A percentile compares a stretch with the other conserved stretches of the same genome.
phyloP scores from a whole-genome alignment of 2,797 vertebrate genomes.

The Hapalemur alaotrensis region DNA sequence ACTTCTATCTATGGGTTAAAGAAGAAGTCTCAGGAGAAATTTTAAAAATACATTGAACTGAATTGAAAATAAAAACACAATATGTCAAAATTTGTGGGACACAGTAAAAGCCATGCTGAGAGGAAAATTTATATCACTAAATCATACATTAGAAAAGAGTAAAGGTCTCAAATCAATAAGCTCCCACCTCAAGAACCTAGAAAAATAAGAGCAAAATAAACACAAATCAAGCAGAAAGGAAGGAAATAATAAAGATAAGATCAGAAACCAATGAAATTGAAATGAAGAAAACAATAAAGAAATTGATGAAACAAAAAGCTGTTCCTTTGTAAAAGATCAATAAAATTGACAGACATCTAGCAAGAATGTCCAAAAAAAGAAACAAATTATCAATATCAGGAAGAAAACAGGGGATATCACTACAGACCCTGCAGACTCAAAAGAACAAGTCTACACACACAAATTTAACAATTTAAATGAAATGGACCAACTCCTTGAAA shows the following conservation, averaged over 20 bases:
- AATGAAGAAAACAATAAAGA: neutral
- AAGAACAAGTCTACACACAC: neutral
- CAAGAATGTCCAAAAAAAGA: neutral
- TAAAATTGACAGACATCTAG: neutral
- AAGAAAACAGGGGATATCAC: neutral
- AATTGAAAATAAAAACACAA: neutral
- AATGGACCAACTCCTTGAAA: neutral
- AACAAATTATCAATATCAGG: neutral
- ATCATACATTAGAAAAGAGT: neutral
- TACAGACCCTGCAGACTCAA: neutral
- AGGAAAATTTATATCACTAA: neutral
- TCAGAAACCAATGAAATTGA: neutral
- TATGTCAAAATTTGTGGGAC: neutral
- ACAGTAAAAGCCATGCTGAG: neutral
- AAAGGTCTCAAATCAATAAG: neutral
- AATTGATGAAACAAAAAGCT: neutral
- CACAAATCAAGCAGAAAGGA: neutral
- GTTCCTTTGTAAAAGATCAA: neutral
- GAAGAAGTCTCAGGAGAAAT: neutral
- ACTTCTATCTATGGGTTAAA: neutral
- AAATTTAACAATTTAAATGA: neutral
- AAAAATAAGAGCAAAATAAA: neutral
- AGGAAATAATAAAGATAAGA: neutral
- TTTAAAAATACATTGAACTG: neutral
- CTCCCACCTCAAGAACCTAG: neutral